phyloP scores from a whole-genome alignment of 2,113 vertebrate species.

The Pogona vitticeps region DNA sequence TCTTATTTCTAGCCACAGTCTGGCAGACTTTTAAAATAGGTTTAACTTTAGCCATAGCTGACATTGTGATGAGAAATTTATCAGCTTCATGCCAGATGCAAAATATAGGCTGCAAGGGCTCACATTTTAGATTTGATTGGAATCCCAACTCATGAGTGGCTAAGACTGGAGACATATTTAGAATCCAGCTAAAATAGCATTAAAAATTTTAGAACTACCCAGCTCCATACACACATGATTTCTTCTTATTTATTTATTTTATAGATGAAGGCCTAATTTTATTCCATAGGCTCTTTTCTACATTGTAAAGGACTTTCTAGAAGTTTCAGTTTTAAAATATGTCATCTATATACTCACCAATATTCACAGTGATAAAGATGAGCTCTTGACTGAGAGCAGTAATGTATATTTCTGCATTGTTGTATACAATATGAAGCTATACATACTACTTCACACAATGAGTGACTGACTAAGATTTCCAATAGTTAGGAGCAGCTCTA shows the following conservation, averaged over 20 bases:
- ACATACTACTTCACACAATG: not conserved
- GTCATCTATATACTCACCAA: not conserved
- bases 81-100: not conserved
- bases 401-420: not conserved
- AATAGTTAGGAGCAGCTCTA: not conserved
- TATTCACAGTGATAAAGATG: not conserved
- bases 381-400: not conserved
- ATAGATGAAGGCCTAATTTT: not conserved
- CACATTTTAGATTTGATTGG: not conserved
- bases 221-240: not conserved
- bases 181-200: not conserved
- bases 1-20: conserved; percentile 33
- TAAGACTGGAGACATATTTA: not conserved
- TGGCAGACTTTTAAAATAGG: conserved; percentile 30
- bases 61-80: conserved; percentile 20
- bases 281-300: not conserved
- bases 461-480: not conserved
- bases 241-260: not conserved
- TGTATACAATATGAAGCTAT: not conserved
- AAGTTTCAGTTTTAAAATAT: not conserved
- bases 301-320: not conserved
- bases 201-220: not conserved
- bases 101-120: rapidly evolving
- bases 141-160: not conserved
- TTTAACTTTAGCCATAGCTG: conserved; percentile 42